These are phyloP conservation scores for Hemiscyllium ocellatum DNA, from an alignment of 2,113 vertebrate species.

Conservation along the genomic window DNA sequence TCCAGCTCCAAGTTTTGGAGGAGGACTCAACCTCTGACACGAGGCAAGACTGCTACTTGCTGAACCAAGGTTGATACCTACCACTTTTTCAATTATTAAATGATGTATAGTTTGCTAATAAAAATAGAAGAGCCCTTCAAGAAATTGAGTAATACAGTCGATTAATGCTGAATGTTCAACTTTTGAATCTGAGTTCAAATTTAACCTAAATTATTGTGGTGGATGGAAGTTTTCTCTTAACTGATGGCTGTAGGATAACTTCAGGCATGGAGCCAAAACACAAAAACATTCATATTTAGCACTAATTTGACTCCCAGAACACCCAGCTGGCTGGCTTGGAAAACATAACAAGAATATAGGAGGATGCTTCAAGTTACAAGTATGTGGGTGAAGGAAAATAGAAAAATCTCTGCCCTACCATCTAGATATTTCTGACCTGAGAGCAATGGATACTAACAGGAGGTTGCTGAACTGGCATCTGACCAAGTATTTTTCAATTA, in stretches of 20 bases:
- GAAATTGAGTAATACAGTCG: not conserved
- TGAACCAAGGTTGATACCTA: not conserved
- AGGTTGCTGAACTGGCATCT: not conserved
- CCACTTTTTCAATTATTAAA: not conserved
- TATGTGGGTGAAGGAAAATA: not conserved
- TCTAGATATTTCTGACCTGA: not conserved
- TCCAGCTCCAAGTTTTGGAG: not conserved
- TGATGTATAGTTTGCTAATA: not conserved
- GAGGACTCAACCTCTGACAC: not conserved
- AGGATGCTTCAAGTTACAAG: not conserved
- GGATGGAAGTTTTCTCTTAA: not conserved
- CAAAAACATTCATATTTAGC: not conserved
- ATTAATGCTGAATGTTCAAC: not conserved
- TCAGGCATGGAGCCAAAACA: not conserved
- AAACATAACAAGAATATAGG: not conserved
- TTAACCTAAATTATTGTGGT: not conserved
- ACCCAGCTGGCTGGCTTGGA: not conserved
- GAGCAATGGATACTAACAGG: not conserved
- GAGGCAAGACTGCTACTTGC: not conserved
- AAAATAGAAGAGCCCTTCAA: not conserved
- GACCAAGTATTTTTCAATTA: not conserved
- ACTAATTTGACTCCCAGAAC: not conserved
- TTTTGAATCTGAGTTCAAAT: not conserved
- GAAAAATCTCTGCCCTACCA: not conserved
- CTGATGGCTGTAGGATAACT: not conserved